Conservation (phyloP, 2,797 vertebrate species). For the Clarias platycephalus region DNA sequence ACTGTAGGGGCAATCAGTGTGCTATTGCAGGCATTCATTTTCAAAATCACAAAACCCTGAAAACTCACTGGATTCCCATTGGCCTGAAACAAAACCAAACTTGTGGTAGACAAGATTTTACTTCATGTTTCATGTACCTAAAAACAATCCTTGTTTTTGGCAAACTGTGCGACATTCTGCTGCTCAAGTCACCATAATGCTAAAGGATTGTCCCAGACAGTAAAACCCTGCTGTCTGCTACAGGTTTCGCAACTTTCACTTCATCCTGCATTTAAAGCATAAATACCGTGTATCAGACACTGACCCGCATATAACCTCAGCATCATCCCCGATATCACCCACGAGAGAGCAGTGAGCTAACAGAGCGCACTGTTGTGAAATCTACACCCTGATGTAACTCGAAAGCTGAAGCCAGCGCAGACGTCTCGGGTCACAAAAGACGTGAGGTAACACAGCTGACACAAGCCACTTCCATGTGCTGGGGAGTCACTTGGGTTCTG, state of each 20-base stretch:
- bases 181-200: neutral
- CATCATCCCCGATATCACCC: neutral
- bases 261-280: neutral
- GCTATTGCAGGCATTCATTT: conserved; percentile 1
- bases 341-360: conserved; percentile 23
- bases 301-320: conserved; percentile 7
- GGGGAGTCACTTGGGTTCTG: conserved; percentile 27
- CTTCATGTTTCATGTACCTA: neutral
- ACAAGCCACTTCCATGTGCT: conserved; percentile 33
- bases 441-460: conserved; percentile 36
- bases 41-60: conserved; percentile 10
- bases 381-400: neutral
- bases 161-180: neutral
- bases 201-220: neutral
- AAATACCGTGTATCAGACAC: neutral
- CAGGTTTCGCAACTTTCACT: neutral
- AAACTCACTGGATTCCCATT: conserved; percentile 14
- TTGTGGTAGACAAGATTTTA: conserved; percentile 5
- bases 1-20: neutral
- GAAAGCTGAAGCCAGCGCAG: conserved; percentile 11
- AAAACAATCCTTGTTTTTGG: conserved; percentile 20
- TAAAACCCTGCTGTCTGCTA: neutral
- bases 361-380: neutral
- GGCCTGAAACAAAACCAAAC: conserved; percentile 4
- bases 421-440: conserved; percentile 25